Evolutionary conservation across 2,797 vertebrate genomes (phyloP), one percentile per base, ranked within the genome.

Genomic region (Potorous gilbertii): DNA sequence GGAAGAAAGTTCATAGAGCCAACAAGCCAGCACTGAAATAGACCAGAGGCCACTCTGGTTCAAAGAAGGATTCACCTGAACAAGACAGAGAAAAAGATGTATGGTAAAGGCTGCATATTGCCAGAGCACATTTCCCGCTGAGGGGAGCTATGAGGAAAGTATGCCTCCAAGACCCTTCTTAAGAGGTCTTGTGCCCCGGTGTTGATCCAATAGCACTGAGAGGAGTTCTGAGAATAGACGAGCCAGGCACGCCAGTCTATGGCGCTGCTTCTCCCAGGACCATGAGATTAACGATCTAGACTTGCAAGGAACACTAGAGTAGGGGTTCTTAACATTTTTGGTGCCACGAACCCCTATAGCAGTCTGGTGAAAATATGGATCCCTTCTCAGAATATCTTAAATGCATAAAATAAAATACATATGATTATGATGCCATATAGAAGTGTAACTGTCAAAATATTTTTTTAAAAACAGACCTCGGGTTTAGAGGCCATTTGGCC

Each of bases 41-140:
- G 66, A 81, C 18, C 24, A 40, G 66, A 40, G 66, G 66, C 18
- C 66, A 81, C 24, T 46, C n/a, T 46, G n/a, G n/a, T n/a, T 40
- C 66, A 40, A 0, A 40, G n/a, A 81, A 40, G n/a, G n/a, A 40
- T 21, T 46, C 66, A 81, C 46, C 18, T 81, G n/a, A 46, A 46
- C 6, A n/a, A 81, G n/a, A 40, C 8, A 40, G 2, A 81, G n/a
- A 24, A 62, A 40, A 40, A 74, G 24, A 81, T 21, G 3, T 21
- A 0, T 0, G 9, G 5, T 2, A 1, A 74, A 21, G 1, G 66
- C 1, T 40, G 1, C n/a, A 9, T 40, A 3, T 24, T 21, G 66
- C n/a, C 66, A 0, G 6, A 21, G 66, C 5, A 8, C 5, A 21
- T 40, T 74, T 40, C 66, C n/a, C 12, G n/a, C 4, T 34, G 13